A percentile compares a stretch with the other conserved stretches of the same genome.
Conservation (phyloP, 2,888 invertebrate genomes). For the Melikaiella ostensackeni region DNA sequence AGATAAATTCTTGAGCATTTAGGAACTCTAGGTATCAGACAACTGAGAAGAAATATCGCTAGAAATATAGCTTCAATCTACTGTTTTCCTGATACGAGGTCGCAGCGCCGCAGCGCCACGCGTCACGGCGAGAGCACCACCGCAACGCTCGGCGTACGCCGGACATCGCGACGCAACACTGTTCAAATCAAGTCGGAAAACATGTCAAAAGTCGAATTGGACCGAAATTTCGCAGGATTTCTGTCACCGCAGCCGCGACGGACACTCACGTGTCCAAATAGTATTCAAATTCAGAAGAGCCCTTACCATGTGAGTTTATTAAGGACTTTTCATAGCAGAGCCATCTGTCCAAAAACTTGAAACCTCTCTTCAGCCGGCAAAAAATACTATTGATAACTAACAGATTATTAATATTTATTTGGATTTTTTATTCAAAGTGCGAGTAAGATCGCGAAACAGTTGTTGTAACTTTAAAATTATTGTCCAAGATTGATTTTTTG, state of each 20-base stretch:
- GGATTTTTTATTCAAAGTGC: background rate
- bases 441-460: background rate
- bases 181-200: slow-evolving; percentile 50
- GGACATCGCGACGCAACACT: no score
- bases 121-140: slow-evolving; percentile 68
- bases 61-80: no score
- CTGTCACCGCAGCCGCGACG: background rate
- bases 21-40: no score
- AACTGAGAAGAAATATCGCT: no score
- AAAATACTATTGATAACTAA: background rate
- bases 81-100: slow-evolving; percentile 59
- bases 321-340: background rate
- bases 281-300: background rate
- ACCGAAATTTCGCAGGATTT: no score
- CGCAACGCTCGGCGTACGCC: no score
- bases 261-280: background rate
- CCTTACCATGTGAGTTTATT: background rate
- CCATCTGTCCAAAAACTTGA: background rate
- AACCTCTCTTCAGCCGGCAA: background rate
- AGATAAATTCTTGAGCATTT: no score
- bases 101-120: slow-evolving; percentile 75
- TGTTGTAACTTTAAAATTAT: background rate
- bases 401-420: background rate
- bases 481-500: background rate
- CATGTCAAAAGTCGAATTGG: slow-evolving; percentile 43